Conservation (phyloP, 2,888 invertebrate genomes). For the Cosmopolites sordidus region DNA sequence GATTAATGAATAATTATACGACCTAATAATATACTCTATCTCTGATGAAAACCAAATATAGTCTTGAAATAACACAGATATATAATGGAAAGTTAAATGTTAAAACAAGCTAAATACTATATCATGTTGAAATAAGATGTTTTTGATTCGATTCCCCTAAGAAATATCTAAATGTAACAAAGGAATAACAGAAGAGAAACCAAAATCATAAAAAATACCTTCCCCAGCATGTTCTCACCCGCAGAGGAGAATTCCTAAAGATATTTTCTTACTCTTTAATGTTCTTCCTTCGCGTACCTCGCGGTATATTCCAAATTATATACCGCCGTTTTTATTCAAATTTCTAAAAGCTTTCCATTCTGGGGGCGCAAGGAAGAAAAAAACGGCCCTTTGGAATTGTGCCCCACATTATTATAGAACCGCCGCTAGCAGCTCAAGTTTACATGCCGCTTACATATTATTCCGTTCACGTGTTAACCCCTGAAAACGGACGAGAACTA, state of each 20-base stretch:
- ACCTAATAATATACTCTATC: too few relatives aligned
- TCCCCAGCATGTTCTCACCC: not conserved
- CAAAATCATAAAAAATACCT: not conserved
- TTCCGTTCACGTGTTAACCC: constrained; percentile 14
- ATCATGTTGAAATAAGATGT: too few relatives aligned
- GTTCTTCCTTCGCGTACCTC: constrained; percentile 5
- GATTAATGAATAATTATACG: too few relatives aligned
- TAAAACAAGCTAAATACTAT: too few relatives aligned
- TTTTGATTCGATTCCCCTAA: too few relatives aligned
- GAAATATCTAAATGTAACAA: not conserved
- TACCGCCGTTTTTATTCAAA: constrained; percentile 14
- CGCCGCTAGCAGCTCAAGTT: constrained; percentile 13
- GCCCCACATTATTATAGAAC: constrained; percentile 16
- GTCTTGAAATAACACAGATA: too few relatives aligned
- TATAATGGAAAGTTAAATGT: too few relatives aligned
- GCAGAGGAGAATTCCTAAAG: not conserved
- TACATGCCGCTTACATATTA: constrained; percentile 16
- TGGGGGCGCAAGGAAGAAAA: constrained; percentile 4
- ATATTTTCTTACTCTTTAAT: constrained; percentile 16
- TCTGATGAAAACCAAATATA: too few relatives aligned
- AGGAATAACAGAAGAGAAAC: not conserved
- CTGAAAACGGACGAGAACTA: constrained; percentile 14
- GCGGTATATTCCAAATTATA: constrained; percentile 13
- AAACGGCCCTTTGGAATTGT: constrained; percentile 14
- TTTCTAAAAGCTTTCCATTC: constrained; percentile 11